Base-by-base conservation (phyloP, 2,888 invertebrate genomes). In the Sepioteuthis lessoniana region DNA sequence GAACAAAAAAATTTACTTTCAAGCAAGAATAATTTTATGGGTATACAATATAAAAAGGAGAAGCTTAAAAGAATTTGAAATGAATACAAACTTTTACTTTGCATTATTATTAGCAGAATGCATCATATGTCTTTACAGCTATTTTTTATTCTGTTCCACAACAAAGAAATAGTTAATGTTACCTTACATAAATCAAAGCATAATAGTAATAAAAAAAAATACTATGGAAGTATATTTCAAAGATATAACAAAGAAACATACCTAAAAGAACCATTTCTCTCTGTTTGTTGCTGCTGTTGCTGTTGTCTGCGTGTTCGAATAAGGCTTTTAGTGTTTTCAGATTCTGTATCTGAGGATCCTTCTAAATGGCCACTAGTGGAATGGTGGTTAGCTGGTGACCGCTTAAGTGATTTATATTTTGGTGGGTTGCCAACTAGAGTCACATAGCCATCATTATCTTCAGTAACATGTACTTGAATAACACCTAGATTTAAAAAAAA, bases 391-490 rank as follows among this genome's bases (percentile, higher is more conserved):
- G 47, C 28, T 76, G 90, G 90, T 21, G 90, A 46, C 38, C 60
- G 90, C n/a, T 94, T 90, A 37, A 35, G 37, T n/a, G 55, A 37
- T 35, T 76, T 38, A 38, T 60, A 47, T 94, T 94, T 94, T 47
- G 95, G 38, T 19, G 97, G 97, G 94, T 97, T 97, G 13, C 97
- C 97, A 42, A 97, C 97, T 91, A 98, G 96, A 13, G 97, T 97
- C 92, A 98, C 96, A 95, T 97, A 97, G 19, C 98, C 98, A 95
- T 97, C 97, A 93, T 96, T 96, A 95, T 97, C 97, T 95, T 97
- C 97, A 37, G 97, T 96, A 94, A 97, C 97, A 92, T 97, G 95
- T 42, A 97, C 97, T 95, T 97, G 97, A 91, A 97, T 96, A 21
- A 96, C 95, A 94, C 97, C 97, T 97, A 95, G n/a, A 76, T 76